Percentiles rank a stretch among this genome's conserved stretches.
Conservation (phyloP, 2,888 invertebrate species). For the Chrysotoxum bicinctum region DNA sequence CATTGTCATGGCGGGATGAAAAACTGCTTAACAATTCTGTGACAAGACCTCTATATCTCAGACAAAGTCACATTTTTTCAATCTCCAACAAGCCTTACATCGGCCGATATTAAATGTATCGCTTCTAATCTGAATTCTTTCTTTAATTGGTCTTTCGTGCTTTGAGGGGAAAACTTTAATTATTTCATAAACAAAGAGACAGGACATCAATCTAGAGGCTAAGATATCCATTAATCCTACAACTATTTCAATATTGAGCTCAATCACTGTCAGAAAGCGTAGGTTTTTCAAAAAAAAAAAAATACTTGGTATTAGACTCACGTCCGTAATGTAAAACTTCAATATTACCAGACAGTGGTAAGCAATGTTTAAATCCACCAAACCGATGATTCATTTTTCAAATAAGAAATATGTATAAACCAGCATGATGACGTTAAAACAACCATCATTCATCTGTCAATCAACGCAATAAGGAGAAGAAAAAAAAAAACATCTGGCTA, state of each 20-base stretch:
- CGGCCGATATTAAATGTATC: neutral
- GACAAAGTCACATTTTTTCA: no score
- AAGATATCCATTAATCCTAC: neutral
- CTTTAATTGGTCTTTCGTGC: neutral
- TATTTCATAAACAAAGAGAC: neutral
- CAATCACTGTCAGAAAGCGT: constrained; percentile 28
- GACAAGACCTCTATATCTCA: no score
- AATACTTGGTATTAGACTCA: constrained; percentile 15
- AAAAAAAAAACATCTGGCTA: neutral
- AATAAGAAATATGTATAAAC: neutral
- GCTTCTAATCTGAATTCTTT: neutral
- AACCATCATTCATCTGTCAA: constrained; percentile 39
- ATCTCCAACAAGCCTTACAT: no score
- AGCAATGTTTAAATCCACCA: neutral
- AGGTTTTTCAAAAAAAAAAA: neutral
- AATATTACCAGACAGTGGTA: neutral
- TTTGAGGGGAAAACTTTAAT: neutral
- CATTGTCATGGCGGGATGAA: no score
- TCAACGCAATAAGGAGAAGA: neutral
- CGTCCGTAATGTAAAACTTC: neutral
- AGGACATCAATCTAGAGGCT: neutral
- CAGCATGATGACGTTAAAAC: constrained; percentile 30
- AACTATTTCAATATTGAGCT: constrained; percentile 22
- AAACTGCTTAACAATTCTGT: no score
- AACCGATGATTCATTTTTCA: constrained; percentile 14